phyloP scores from a whole-genome alignment of 2,113 vertebrate genomes.

The Scartelaos histophorus region DNA sequence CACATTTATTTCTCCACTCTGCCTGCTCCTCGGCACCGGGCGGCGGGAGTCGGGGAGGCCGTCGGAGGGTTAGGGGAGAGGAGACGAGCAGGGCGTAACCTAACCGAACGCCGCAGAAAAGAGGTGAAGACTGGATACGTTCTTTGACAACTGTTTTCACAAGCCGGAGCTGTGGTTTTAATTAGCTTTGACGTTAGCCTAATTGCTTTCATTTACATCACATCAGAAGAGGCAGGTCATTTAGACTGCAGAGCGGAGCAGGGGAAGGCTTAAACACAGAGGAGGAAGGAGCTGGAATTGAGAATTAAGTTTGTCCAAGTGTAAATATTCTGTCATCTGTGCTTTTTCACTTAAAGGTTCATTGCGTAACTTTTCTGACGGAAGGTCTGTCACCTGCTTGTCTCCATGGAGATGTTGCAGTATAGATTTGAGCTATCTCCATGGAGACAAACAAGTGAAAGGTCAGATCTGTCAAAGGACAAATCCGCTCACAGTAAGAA shows the following conservation, averaged over 20 bases:
- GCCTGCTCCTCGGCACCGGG: constrained; percentile 69
- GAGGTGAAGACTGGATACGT: constrained; percentile 83
- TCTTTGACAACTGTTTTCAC: constrained; percentile 96
- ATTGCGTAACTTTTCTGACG: too few species aligned
- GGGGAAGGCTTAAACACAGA: constrained; percentile 66
- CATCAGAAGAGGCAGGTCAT: constrained; percentile 90
- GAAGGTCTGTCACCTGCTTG: too few species aligned
- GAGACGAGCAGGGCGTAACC: constrained; percentile 78
- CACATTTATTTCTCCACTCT: constrained; percentile 86
- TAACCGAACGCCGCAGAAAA: constrained; percentile 80
- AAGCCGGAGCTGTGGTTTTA: constrained; percentile 95
- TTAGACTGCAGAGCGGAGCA: constrained; percentile 87
- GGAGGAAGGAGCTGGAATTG: constrained; percentile 66
- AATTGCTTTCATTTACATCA: constrained; percentile 98
- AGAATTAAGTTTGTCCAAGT: too few species aligned
- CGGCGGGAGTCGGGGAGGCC: constrained; percentile 75
- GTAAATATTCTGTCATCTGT: too few species aligned
- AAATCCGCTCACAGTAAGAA: too few species aligned
- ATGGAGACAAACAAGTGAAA: too few species aligned
- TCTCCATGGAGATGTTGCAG: too few species aligned
- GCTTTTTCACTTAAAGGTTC: too few species aligned
- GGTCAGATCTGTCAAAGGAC: too few species aligned
- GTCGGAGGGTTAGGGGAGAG: constrained; percentile 57
- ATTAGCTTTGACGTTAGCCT: constrained; percentile 96
- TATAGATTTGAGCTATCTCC: too few species aligned